Conservation (phyloP, 1,140 invertebrate genomes). For the Steinernema feltiae region DNA sequence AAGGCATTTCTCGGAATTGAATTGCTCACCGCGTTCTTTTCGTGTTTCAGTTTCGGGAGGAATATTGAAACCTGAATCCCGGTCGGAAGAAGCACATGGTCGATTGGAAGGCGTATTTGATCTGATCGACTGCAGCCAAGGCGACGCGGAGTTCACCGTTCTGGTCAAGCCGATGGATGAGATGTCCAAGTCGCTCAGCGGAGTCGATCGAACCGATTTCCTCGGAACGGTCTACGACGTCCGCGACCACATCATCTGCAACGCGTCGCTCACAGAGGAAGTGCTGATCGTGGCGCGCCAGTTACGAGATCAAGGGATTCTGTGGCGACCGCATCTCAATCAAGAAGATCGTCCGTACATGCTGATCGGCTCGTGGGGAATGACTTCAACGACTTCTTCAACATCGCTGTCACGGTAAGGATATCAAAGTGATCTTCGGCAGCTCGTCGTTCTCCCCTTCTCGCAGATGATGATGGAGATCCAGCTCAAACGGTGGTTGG, state of each 20-base stretch:
- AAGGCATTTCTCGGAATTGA: neutral
- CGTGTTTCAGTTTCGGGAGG: neutral
- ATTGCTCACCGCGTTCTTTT: neutral
- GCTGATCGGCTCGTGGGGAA: neutral
- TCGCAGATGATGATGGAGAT: neutral
- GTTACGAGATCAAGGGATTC: neutral
- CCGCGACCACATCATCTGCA: neutral
- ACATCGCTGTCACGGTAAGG: neutral
- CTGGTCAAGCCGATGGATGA: neutral
- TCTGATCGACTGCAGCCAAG: neutral
- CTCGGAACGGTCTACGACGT: neutral
- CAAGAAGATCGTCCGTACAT: neutral
- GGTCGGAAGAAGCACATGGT: neutral
- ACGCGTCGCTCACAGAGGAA: neutral
- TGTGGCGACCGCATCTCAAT: neutral
- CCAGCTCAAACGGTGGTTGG: too few species aligned
- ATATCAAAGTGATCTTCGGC: neutral
- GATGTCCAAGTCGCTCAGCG: neutral
- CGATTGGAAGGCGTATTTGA: neutral
- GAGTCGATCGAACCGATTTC: neutral
- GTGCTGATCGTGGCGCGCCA: neutral
- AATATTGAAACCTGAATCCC: neutral
- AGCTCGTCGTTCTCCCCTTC: neutral
- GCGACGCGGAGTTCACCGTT: neutral
- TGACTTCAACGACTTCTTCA: neutral